Conservation (phyloP, 64 coral and sea anemone species). For the Porites lutea region DNA sequence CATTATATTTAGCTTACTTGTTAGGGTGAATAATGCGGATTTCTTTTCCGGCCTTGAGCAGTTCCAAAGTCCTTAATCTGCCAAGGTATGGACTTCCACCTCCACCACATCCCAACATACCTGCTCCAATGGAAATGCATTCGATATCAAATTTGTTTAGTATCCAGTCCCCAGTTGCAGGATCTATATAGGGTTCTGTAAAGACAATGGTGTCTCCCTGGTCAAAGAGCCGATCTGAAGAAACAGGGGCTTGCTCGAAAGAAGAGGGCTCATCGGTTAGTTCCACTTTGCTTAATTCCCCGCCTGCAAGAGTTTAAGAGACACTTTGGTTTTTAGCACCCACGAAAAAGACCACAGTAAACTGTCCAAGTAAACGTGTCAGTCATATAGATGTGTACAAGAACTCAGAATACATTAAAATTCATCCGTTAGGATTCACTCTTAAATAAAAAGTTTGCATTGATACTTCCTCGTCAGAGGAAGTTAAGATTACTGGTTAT, state of each 20-base stretch:
- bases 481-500: too few species aligned
- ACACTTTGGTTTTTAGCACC: too few species aligned
- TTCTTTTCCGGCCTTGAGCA: slow-evolving; percentile 58
- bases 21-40: slow-evolving; percentile 88
- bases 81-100: slow-evolving; percentile 85
- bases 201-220: not conserved
- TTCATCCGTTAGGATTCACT: too few species aligned
- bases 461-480: too few species aligned
- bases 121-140: slow-evolving; percentile 89
- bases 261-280: not conserved
- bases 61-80: slow-evolving; percentile 45
- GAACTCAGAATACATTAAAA: too few species aligned
- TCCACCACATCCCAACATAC: slow-evolving; percentile 91
- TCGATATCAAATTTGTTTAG: slow-evolving; percentile 84
- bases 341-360: too few species aligned
- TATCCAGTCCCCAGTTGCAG: slow-evolving; percentile 62
- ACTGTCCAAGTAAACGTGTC: too few species aligned
- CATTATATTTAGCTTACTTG: slow-evolving; percentile 27
- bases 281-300: too few species aligned
- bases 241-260: not conserved
- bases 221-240: not conserved
- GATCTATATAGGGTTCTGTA: slow-evolving; percentile 73
- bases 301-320: too few species aligned
- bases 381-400: too few species aligned
- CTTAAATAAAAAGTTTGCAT: too few species aligned